Percentiles rank a stretch among this genome's conserved stretches.
Evolutionary conservation across 1,140 invertebrate species (phyloP).

Genomic region (Ips typographus): DNA sequence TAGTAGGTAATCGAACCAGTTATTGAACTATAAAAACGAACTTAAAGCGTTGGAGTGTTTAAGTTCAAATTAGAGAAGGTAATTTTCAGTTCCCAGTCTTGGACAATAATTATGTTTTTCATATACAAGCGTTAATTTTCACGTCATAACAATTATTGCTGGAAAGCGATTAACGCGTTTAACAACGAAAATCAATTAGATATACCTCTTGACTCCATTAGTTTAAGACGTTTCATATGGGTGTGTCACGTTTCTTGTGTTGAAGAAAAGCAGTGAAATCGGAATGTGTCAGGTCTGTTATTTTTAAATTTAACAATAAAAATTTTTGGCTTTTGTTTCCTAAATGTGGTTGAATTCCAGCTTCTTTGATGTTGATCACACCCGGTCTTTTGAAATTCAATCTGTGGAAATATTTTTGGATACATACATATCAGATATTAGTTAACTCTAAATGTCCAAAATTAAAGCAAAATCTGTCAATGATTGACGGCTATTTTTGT

Average conservation of each 20-base stretch:
- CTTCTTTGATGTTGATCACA: background rate
- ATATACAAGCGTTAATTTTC: background rate
- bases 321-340: background rate
- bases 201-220: slow-evolving; percentile 1
- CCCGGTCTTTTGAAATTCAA: background rate
- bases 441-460: background rate
- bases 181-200: slow-evolving; percentile 2
- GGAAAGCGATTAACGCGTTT: background rate
- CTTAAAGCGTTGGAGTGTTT: too few relatives aligned
- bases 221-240: background rate
- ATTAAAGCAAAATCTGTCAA: background rate
- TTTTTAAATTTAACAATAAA: background rate
- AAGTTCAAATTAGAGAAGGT: too few relatives aligned
- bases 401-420: background rate
- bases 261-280: background rate
- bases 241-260: background rate
- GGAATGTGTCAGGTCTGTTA: background rate
- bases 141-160: background rate
- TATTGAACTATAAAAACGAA: too few relatives aligned
- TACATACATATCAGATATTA: background rate
- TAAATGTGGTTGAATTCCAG: background rate
- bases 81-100: too few relatives aligned
- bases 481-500: background rate
- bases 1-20: too few relatives aligned
- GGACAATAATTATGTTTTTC: background rate